phyloP scores from a whole-genome alignment of 2,888 invertebrate species.

The Chloroclystis v-ata region DNA sequence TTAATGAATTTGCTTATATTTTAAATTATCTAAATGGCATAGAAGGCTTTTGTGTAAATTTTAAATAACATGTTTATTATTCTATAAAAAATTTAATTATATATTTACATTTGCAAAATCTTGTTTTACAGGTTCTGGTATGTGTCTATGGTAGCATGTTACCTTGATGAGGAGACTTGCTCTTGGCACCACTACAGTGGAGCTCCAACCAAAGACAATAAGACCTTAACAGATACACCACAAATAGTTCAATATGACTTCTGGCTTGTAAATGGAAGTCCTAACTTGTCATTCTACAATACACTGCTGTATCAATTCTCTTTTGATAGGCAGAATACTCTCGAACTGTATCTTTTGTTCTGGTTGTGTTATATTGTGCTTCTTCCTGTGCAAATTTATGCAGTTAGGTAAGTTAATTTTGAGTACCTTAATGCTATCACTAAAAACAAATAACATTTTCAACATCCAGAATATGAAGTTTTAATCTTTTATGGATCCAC shows the following conservation, averaged over 20 bases:
- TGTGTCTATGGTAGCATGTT: constrained; percentile 95
- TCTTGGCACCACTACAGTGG: constrained; percentile 87
- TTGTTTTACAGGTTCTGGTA: constrained; percentile 97
- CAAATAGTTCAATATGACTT: constrained; percentile 86
- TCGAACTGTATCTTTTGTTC: constrained; percentile 93
- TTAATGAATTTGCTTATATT: no score
- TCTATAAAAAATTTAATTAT: no score
- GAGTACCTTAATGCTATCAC: constrained; percentile 3
- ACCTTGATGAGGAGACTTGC: constrained; percentile 87
- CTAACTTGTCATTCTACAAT: constrained; percentile 90
- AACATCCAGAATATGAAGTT: no score
- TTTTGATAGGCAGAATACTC: constrained; percentile 95
- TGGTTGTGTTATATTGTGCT: constrained; percentile 91
- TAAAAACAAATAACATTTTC: no score
- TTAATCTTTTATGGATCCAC: no score
- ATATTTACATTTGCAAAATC: no score
- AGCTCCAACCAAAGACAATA: constrained; percentile 53
- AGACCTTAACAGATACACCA: constrained; percentile 53
- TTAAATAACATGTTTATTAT: no score
- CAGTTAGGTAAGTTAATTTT: constrained; percentile 77
- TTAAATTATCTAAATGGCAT: no score
- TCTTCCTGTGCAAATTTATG: constrained; percentile 93
- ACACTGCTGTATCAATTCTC: constrained; percentile 96
- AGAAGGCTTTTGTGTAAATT: no score
- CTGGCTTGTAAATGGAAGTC: constrained; percentile 97